Evolutionary conservation across 2,888 invertebrate genomes (phyloP).

Genomic region (Torymus texanus): DNA sequence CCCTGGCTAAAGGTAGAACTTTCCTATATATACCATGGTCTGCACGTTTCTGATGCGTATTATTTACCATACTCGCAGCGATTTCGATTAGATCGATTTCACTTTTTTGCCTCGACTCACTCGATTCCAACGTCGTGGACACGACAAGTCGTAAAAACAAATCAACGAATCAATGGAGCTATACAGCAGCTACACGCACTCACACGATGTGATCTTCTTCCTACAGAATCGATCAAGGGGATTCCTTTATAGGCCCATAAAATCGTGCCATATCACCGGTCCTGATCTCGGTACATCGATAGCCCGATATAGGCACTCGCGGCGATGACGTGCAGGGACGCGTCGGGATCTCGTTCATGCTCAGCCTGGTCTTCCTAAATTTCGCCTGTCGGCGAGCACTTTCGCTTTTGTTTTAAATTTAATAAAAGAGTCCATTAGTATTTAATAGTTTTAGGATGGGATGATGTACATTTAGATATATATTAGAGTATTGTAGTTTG

Average conservation of each 20-base stretch:
- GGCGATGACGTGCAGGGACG: slow-evolving; percentile 17
- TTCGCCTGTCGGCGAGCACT: too few relatives aligned
- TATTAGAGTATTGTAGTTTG: too few relatives aligned
- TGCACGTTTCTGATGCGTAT: too few relatives aligned
- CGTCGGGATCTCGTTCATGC: neutral
- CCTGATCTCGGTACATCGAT: slow-evolving; percentile 31
- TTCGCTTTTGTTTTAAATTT: too few relatives aligned
- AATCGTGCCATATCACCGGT: slow-evolving; percentile 33
- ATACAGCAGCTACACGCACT: slow-evolving; percentile 1
- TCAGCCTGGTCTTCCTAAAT: too few relatives aligned
- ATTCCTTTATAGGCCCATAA: slow-evolving; percentile 46
- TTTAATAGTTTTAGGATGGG: too few relatives aligned
- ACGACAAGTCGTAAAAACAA: slow-evolving; percentile 22
- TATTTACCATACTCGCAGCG: too few relatives aligned
- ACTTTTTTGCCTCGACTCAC: too few relatives aligned
- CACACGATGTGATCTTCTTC: slow-evolving; percentile 5
- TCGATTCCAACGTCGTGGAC: too few relatives aligned
- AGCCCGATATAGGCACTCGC: neutral
- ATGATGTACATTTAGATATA: too few relatives aligned
- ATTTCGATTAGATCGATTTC: too few relatives aligned
- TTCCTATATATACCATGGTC: neutral
- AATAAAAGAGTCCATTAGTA: too few relatives aligned
- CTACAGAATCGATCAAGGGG: slow-evolving; percentile 34
- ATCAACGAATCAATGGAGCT: slow-evolving; percentile 29
- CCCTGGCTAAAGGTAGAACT: neutral